Base-by-base conservation (phyloP, 2,797 vertebrate species). In the Microctenopoma stevenorrisi region DNA sequence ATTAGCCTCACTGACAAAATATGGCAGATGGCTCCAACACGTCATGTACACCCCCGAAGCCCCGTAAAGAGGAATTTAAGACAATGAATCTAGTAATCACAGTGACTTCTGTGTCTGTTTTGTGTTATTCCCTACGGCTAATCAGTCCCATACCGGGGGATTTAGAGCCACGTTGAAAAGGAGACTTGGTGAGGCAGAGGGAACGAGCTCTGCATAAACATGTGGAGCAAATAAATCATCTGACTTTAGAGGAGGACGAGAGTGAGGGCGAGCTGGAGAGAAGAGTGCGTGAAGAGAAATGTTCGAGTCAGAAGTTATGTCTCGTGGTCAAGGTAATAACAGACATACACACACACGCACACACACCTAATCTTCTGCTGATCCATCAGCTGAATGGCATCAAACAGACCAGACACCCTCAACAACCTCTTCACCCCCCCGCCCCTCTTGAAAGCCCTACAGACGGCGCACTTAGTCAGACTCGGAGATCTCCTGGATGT, bases 161-260 rank as follows among this genome's bases (percentile, higher is more conserved):
- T 67, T 74, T 33, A 75, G 56, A 68, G 64, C 28, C 56, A 1
- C 37, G 74, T 64, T 64, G 73, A 28, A 47, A 67, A 74, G 52
- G 43, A 22, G 61, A 48, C 16, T 4, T n/a, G n/a, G 22, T 28
- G 57, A 58, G 47, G 50, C 6, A 22, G 14, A 66, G 35, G 35
- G 9, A 66, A 37, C 53, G 48, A 53, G 13, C 43, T 30, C 48
- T 50, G 46, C 25, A 13, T 38, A 30, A 81, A 79, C 71, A 81
- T 54, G 75, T 69, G 74, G 72, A 54, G 61, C 14, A 44, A 59
- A 82, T 70, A 75, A 84, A 78, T 81, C 72, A 64, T 25, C 40
- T 28, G 35, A 26, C 26, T 35, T 74, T 55, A 18, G 22, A 54
- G 44, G 16, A 33, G 28, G 26, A 18, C 2, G 1, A 35, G 2